A percentile compares a stretch with the other conserved stretches of the same genome.
These are phyloP conservation scores for Sisyra terminalis DNA, from an alignment of 2,888 invertebrate species.

Conservation along the genomic window DNA sequence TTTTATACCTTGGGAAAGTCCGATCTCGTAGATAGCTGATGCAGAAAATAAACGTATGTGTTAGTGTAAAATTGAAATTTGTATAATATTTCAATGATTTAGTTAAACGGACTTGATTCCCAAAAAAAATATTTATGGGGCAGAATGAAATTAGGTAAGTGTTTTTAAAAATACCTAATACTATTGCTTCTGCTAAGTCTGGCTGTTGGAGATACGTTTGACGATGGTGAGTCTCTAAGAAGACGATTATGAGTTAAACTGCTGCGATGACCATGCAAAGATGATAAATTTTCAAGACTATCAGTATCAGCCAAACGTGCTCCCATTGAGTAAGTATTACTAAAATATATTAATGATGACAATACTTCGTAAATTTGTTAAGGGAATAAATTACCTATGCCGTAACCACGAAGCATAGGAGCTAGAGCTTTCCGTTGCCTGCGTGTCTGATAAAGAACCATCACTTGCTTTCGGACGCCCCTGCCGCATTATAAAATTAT, in stretches of 20 bases:
- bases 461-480: slow-evolving; percentile 36
- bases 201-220: slow-evolving; percentile 28
- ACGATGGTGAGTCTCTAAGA: slow-evolving; percentile 36
- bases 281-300: slow-evolving; percentile 65
- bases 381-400: slow-evolving; percentile 41
- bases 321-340: slow-evolving; percentile 55
- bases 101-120: slow-evolving; percentile 3
- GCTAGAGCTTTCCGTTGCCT: slow-evolving; percentile 67
- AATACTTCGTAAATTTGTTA: not conserved
- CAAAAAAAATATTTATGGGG: slow-evolving; percentile 1
- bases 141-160: too few relatives aligned
- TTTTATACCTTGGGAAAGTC: slow-evolving; percentile 78
- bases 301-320: slow-evolving; percentile 78
- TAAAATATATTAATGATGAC: slow-evolving; percentile 16
- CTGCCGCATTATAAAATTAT: slow-evolving; percentile 25
- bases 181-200: slow-evolving; percentile 81
- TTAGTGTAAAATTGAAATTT: slow-evolving; percentile 9
- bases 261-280: slow-evolving; percentile 34
- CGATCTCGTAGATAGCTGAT: slow-evolving; percentile 79
- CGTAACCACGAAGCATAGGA: slow-evolving; percentile 76
- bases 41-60: slow-evolving; percentile 2
- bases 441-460: slow-evolving; percentile 75
- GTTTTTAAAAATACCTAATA: slow-evolving; percentile 51
- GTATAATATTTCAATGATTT: slow-evolving; percentile 6
- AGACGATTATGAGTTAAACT: slow-evolving; percentile 58